Conservation (phyloP, 2,888 invertebrate species). For the Pelosia muscerda region DNA sequence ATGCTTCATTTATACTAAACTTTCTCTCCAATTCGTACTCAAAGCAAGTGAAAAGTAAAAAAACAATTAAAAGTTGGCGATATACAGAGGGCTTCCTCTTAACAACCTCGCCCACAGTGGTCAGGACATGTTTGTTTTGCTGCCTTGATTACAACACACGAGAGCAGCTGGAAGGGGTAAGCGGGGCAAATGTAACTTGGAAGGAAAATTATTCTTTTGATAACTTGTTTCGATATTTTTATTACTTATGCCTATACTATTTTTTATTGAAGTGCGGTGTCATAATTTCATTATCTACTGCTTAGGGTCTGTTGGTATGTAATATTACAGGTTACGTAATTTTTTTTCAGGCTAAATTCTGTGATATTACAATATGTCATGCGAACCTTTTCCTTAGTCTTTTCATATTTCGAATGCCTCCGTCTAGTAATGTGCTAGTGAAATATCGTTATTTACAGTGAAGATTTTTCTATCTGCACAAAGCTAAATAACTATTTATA, state of each 20-base stretch:
- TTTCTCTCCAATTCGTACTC: background rate
- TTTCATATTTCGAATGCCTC: no score
- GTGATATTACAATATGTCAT: no score
- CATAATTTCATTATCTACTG: no score
- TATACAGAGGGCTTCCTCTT: slow-evolving; percentile 46
- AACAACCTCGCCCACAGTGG: slow-evolving; percentile 54
- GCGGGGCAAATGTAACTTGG: slow-evolving; percentile 36
- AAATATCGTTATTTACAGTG: no score
- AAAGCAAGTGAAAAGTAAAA: background rate
- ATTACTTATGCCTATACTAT: background rate
- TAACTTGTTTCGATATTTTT: background rate
- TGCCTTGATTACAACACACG: slow-evolving; percentile 67
- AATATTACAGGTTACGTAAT: no score
- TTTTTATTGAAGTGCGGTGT: no score
- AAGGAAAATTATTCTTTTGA: background rate
- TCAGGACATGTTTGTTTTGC: slow-evolving; percentile 68
- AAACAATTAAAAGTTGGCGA: background rate
- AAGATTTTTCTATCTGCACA: background rate
- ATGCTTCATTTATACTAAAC: background rate
- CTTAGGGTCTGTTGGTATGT: no score
- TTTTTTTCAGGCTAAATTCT: no score
- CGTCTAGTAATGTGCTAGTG: no score
- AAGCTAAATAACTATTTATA: background rate
- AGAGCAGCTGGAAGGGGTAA: slow-evolving; percentile 58
- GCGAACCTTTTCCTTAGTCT: no score